Evolutionary conservation across 2,888 invertebrate genomes (phyloP).

Genomic region (Drosophila cracens): DNA sequence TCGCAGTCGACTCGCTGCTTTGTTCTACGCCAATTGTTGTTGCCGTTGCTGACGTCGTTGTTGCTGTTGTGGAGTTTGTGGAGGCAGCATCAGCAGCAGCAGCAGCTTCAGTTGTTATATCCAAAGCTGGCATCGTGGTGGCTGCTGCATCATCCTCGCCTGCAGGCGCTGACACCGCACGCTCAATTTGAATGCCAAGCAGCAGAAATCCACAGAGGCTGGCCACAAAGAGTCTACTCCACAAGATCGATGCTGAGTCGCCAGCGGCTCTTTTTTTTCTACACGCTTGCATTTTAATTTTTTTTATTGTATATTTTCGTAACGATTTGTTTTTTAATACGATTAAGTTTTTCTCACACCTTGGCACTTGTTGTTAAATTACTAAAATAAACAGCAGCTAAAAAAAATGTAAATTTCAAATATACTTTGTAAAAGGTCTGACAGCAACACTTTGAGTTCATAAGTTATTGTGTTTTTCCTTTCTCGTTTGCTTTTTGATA

Average conservation of each 20-base stretch:
- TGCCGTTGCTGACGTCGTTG: conserved; percentile 33
- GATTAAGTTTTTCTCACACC: conserved; percentile 63
- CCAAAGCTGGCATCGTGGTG: conserved; percentile 62
- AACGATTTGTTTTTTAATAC: conserved; percentile 8
- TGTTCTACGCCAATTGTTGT: conserved; percentile 71
- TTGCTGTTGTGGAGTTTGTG: conserved; percentile 21
- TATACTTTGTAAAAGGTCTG: conserved; percentile 29
- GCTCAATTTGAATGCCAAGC: conserved; percentile 80
- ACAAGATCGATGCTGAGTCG: conserved; percentile 42
- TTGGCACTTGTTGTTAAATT: conserved; percentile 65
- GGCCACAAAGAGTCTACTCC: conserved; percentile 66
- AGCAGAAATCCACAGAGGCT: conserved; percentile 80
- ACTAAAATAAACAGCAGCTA: conserved; percentile 41
- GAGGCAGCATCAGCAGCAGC: conserved; percentile 23
- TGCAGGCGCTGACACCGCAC: conserved; percentile 77
- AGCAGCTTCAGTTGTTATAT: conserved; percentile 50
- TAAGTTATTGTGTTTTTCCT: conserved; percentile 18
- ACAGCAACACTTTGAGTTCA: conserved; percentile 24
- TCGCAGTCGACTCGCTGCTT: conserved; percentile 54
- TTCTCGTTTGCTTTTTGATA: conserved; percentile 13
- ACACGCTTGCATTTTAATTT: conserved; percentile 68
- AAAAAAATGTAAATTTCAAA: conserved; percentile 28
- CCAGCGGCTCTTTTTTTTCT: conserved; percentile 67
- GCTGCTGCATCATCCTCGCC: conserved; percentile 68
- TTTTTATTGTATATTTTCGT: conserved; percentile 20